phyloP scores from a whole-genome alignment of 2,113 vertebrate genomes.

The Daphoenositta chrysoptera region DNA sequence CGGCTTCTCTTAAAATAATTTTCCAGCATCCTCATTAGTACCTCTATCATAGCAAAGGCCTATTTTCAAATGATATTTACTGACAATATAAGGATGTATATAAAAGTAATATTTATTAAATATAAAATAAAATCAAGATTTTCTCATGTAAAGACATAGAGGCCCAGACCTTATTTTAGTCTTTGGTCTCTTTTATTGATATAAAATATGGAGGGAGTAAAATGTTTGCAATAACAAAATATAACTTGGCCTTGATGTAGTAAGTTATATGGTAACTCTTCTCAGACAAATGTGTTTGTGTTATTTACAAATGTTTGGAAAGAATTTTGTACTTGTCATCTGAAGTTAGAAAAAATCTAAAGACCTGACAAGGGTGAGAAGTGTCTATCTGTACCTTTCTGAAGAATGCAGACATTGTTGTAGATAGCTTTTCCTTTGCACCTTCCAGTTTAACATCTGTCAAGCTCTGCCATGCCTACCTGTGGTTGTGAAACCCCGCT shows the following conservation, averaged over 20 bases:
- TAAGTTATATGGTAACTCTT: fast-evolving
- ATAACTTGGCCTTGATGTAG: background rate
- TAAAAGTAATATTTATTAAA: background rate
- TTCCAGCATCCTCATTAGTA: background rate
- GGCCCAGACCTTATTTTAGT: background rate
- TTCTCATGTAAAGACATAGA: background rate
- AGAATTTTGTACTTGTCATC: background rate
- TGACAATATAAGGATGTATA: background rate
- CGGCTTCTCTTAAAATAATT: background rate
- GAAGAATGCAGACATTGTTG: background rate
- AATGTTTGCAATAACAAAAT: background rate
- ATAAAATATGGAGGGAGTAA: background rate
- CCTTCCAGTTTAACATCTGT: background rate
- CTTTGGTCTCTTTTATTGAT: background rate
- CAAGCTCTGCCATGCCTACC: background rate
- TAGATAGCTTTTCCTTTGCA: background rate
- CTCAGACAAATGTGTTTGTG: background rate
- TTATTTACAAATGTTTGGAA: background rate
- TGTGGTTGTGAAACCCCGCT: background rate
- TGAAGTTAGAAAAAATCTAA: background rate
- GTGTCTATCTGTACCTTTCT: background rate
- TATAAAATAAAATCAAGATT: background rate
- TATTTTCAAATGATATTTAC: background rate
- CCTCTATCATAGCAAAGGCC: background rate
- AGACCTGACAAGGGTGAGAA: background rate